Conservation (phyloP, 2,888 invertebrate species). For the Ophion obscuratus region DNA sequence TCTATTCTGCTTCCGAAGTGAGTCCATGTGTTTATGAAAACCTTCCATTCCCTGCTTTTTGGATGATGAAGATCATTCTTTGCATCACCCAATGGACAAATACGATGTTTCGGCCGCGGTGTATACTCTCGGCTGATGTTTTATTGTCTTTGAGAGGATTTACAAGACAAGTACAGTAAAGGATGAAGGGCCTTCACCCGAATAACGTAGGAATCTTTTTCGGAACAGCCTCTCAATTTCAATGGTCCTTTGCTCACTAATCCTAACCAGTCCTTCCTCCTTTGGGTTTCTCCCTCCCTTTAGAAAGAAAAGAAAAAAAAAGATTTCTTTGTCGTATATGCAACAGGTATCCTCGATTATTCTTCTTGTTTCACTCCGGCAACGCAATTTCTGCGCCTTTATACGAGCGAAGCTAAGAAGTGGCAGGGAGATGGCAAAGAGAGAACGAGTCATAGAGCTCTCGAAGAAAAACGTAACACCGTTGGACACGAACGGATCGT, state of each 20-base stretch:
- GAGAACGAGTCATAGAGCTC: conserved; percentile 61
- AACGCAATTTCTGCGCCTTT: conserved; percentile 77
- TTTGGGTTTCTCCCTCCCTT: conserved; percentile 18
- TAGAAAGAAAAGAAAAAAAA: conserved; percentile 15
- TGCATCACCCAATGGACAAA: background rate
- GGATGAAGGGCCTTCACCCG: background rate
- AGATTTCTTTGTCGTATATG: conserved; percentile 64
- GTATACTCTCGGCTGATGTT: background rate
- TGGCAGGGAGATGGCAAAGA: conserved; percentile 65
- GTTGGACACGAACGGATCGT: conserved; percentile 44
- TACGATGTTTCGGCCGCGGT: background rate
- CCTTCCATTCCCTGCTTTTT: background rate
- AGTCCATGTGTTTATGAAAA: background rate
- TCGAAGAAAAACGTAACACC: conserved; percentile 41
- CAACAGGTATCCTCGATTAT: conserved; percentile 77
- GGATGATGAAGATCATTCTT: background rate
- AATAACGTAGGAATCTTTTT: conserved; percentile 2
- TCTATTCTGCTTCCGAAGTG: background rate
- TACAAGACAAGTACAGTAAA: background rate
- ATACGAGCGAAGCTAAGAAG: conserved; percentile 52
- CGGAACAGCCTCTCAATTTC: conserved; percentile 15
- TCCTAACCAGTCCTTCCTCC: background rate
- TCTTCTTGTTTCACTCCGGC: conserved; percentile 64
- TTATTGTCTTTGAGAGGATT: background rate
- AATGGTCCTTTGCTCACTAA: conserved; percentile 31